These are phyloP conservation scores for Daktulosphaira vitifoliae DNA, from an alignment of 1,140 invertebrate genomes.

Conservation along the genomic window DNA sequence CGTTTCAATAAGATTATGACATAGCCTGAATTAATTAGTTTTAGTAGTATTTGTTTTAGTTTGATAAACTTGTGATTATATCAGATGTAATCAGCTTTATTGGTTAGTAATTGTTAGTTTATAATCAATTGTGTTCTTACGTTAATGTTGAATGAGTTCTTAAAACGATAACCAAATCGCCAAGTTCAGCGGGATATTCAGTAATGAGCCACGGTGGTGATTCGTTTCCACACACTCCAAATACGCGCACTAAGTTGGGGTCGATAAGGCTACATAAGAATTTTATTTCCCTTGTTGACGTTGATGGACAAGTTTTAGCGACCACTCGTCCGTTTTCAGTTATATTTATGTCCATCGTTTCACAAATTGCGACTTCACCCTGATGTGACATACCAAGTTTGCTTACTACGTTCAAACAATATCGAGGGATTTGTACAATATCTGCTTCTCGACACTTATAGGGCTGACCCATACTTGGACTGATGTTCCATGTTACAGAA, in stretches of 20 bases:
- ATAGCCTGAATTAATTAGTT: no score
- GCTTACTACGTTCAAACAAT: slow-evolving; percentile 58
- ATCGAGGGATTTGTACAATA: slow-evolving; percentile 55
- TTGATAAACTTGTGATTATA: no score
- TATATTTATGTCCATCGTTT: slow-evolving; percentile 48
- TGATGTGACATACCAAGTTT: slow-evolving; percentile 63
- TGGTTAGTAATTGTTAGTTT: not conserved
- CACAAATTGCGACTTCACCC: slow-evolving; percentile 57
- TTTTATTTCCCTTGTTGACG: slow-evolving; percentile 56
- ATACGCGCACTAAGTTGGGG: slow-evolving; percentile 61
- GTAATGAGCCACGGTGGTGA: slow-evolving; percentile 62
- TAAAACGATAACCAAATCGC: slow-evolving; percentile 70
- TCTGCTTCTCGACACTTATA: slow-evolving; percentile 54
- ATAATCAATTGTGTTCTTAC: slow-evolving; percentile 29
- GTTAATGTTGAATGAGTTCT: slow-evolving; percentile 35
- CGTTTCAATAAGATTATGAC: no score
- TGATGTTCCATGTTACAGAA: slow-evolving; percentile 53
- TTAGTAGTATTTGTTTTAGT: not conserved
- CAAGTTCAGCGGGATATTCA: slow-evolving; percentile 66
- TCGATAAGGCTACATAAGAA: slow-evolving; percentile 64
- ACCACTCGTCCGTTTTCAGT: slow-evolving; percentile 40
- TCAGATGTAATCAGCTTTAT: no score
- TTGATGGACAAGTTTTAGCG: slow-evolving; percentile 41
- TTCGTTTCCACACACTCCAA: slow-evolving; percentile 58
- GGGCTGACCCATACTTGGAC: slow-evolving; percentile 53